phyloP scores from a whole-genome alignment of 2,113 vertebrate genomes.

The Carettochelys insculpta region DNA sequence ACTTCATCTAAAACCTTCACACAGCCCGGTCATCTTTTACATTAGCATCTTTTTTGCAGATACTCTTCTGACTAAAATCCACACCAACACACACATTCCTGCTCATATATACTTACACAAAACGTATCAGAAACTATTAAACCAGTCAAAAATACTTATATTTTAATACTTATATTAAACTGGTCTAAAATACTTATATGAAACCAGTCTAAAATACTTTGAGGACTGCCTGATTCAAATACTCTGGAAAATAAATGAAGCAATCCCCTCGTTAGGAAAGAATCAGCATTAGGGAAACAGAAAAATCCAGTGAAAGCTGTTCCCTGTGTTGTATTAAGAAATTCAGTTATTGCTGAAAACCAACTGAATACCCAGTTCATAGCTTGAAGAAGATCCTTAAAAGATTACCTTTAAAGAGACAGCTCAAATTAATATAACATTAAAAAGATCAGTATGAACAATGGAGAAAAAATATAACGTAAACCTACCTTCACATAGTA shows the following conservation, averaged over 20 bases:
- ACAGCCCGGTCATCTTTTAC: neutral
- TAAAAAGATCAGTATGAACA: neutral
- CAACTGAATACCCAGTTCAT: neutral
- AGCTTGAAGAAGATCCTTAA: neutral
- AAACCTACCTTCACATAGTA: slow-evolving; percentile 91
- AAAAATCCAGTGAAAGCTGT: neutral
- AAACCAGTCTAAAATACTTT: neutral
- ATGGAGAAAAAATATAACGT: neutral
- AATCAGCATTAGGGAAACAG: neutral
- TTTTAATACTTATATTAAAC: too few species aligned
- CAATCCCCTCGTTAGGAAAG: neutral
- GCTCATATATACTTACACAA: neutral
- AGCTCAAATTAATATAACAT: too few species aligned
- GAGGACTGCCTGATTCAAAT: neutral
- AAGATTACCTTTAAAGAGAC: neutral
- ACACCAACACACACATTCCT: neutral
- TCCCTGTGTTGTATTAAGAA: neutral
- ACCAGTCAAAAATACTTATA: neutral
- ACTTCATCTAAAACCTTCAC: neutral
- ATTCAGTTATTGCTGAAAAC: neutral
- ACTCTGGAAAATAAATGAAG: neutral
- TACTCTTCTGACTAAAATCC: neutral
- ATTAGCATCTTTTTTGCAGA: neutral
- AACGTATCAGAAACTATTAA: neutral
- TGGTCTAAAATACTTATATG: too few species aligned